Percentiles rank a stretch among this genome's conserved stretches.
Conservation (phyloP, 2,888 invertebrate species). For the Dichetophora obliterata region DNA sequence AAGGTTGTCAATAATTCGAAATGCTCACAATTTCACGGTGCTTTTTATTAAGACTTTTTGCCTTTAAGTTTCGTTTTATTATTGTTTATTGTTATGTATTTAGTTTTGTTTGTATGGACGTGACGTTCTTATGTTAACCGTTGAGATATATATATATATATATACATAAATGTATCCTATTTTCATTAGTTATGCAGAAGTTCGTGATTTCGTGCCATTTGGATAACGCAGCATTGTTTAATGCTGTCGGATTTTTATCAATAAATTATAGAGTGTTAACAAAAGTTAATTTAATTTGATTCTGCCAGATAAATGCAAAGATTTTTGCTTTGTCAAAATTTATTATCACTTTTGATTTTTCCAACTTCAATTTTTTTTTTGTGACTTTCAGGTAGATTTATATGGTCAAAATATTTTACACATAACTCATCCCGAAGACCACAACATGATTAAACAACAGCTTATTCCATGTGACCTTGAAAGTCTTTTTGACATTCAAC, state of each 20-base stretch:
- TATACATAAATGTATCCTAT: constrained; percentile 8
- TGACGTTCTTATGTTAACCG: constrained; percentile 25
- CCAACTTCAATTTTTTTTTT: no score
- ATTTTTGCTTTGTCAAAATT: not conserved
- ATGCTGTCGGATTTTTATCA: not conserved
- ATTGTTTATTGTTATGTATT: not conserved
- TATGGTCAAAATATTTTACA: constrained; percentile 85
- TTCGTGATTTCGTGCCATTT: constrained; percentile 50
- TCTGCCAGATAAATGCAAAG: not conserved
- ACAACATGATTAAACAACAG: constrained; percentile 78
- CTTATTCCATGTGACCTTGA: constrained; percentile 72
- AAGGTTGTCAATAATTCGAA: no score
- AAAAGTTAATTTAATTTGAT: not conserved
- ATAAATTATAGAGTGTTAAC: no score
- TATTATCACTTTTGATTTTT: not conserved
- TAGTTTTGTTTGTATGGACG: constrained; percentile 14
- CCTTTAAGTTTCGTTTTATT: not conserved
- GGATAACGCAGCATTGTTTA: not conserved
- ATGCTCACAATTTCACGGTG: not conserved
- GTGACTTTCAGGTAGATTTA: constrained; percentile 78
- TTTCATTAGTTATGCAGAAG: constrained; percentile 23
- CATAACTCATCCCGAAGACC: constrained; percentile 85
- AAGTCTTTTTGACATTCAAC: constrained; percentile 66
- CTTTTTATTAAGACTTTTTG: not conserved
- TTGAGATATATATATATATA: not conserved